Evolutionary conservation across 2,888 invertebrate genomes (phyloP).

Genomic region (Coecobrya sp.): DNA sequence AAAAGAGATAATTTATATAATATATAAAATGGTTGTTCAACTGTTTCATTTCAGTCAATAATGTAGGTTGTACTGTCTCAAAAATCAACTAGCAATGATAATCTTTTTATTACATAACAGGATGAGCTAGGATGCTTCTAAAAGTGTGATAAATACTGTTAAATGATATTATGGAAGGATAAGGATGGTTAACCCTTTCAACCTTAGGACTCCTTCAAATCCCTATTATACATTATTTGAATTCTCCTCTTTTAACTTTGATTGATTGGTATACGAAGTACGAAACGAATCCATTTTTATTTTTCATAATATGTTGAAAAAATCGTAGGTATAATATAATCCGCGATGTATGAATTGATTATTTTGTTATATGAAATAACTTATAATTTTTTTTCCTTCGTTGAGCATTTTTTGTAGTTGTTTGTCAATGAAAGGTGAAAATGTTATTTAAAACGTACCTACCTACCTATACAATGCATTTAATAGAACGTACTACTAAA

Average conservation of each 20-base stretch:
- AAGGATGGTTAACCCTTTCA: background rate
- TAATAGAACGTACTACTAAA: background rate
- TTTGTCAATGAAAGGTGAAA: background rate
- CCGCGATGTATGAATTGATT: too few species aligned
- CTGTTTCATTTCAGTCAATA: background rate
- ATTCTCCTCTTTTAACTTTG: too few species aligned
- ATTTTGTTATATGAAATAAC: background rate
- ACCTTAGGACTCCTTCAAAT: too few species aligned
- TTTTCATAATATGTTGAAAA: too few species aligned
- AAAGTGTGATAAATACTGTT: slow-evolving; percentile 30
- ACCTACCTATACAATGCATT: background rate
- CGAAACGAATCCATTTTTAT: too few species aligned
- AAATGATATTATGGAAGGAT: background rate
- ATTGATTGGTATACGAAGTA: too few species aligned
- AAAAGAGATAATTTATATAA: background rate
- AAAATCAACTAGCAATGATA: background rate
- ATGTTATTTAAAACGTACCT: slow-evolving; percentile 19
- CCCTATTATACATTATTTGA: too few species aligned
- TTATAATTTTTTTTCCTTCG: background rate
- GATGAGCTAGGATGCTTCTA: slow-evolving; percentile 35
- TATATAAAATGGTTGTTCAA: background rate
- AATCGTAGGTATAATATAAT: too few species aligned
- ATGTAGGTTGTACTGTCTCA: background rate
- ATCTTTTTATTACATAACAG: background rate
- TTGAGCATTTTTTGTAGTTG: background rate